Conservation (phyloP, 1,140 invertebrate genomes). For the Drosophila sulfurigaster region DNA sequence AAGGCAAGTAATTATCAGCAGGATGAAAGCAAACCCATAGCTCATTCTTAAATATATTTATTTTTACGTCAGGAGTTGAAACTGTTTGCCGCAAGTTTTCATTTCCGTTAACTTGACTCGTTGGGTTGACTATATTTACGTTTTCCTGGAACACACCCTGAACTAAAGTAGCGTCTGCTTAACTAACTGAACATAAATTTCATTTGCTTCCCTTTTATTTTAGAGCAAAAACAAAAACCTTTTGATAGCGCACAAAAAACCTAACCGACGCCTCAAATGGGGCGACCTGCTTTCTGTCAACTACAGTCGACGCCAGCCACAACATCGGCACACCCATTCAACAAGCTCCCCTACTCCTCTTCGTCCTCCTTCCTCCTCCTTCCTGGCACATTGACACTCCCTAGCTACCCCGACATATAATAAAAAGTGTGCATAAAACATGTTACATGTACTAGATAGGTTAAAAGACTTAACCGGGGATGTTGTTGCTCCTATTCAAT, state of each 20-base stretch:
- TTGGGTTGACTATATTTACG: slow-evolving; percentile 3
- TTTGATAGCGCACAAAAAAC: slow-evolving; percentile 26
- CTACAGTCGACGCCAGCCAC: slow-evolving; percentile 47
- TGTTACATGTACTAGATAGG: neutral
- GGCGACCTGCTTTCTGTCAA: slow-evolving; percentile 64
- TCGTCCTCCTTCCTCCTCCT: neutral
- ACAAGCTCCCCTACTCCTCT: neutral
- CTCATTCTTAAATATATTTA: neutral
- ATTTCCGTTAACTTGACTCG: slow-evolving; percentile 3
- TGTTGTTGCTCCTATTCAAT: neutral
- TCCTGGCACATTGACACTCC: slow-evolving; percentile 8
- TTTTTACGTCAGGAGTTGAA: neutral
- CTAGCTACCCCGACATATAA: slow-evolving; percentile 21
- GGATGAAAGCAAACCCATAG: neutral
- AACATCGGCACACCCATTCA: slow-evolving; percentile 69
- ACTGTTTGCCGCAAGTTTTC: neutral
- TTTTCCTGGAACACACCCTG: slow-evolving; percentile 19
- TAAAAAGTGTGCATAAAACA: slow-evolving; percentile 23
- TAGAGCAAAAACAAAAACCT: slow-evolving; percentile 13
- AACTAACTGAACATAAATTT: slow-evolving; percentile 50
- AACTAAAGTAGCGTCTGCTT: slow-evolving; percentile 25
- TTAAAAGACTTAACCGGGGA: neutral
- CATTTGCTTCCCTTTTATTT: slow-evolving; percentile 46
- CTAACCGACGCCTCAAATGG: slow-evolving; percentile 36
- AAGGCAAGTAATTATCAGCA: neutral